phyloP scores from a whole-genome alignment of 2,113 vertebrate species.

The Pavo muticus region DNA sequence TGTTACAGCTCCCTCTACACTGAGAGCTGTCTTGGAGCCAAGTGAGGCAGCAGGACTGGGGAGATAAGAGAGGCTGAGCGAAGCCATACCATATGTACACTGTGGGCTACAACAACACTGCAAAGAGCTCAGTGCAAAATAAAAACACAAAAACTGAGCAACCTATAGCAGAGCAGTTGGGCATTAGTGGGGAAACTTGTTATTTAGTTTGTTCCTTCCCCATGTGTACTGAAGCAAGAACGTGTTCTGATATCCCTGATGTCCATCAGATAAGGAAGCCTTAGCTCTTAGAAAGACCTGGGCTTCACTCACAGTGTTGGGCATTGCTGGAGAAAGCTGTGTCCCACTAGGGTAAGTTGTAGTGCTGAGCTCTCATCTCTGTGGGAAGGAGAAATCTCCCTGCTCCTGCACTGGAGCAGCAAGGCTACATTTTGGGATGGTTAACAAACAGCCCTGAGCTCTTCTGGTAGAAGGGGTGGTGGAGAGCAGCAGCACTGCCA shows the following conservation, averaged over 20 bases:
- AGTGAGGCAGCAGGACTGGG: background rate
- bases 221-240: accelerated
- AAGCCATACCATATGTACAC: background rate
- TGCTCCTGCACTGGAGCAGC: background rate
- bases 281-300: background rate
- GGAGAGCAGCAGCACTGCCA: background rate
- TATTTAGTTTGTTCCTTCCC: background rate
- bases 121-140: background rate
- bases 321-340: background rate
- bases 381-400: background rate
- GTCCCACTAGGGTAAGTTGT: background rate
- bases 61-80: background rate
- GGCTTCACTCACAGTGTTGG: background rate
- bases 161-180: accelerated
- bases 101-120: accelerated
- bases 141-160: background rate
- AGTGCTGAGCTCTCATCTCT: background rate
- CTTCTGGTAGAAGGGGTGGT: background rate
- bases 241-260: background rate
- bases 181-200: background rate
- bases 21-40: accelerated
- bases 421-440: background rate
- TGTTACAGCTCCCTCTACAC: background rate
- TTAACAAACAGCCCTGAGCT: background rate
- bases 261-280: background rate